Evolutionary conservation across 2,888 invertebrate genomes (phyloP).

Genomic region (Anoncus sp.): DNA sequence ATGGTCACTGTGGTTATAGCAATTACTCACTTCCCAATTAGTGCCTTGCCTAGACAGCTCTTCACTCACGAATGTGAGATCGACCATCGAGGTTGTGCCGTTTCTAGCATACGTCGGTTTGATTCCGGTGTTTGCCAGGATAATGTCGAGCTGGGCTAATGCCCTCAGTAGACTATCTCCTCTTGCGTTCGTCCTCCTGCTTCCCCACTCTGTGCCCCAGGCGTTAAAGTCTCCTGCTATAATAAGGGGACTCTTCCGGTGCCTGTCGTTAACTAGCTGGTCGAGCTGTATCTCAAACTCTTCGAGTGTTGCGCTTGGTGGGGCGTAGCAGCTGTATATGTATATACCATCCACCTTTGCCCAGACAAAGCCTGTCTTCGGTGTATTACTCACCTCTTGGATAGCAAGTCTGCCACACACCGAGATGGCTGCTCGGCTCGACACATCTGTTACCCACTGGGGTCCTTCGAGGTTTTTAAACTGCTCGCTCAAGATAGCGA

Average conservation of each 20-base stretch:
- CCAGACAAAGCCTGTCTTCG: slow-evolving; percentile 59
- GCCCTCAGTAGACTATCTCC: slow-evolving; percentile 54
- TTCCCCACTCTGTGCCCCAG: slow-evolving; percentile 63
- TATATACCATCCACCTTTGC: slow-evolving; percentile 48
- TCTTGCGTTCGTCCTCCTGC: slow-evolving; percentile 53
- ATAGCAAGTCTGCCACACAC: slow-evolving; percentile 41
- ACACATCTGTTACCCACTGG: slow-evolving; percentile 57
- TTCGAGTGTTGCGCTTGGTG: slow-evolving; percentile 48
- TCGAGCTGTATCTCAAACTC: slow-evolving; percentile 50
- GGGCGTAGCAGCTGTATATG: slow-evolving; percentile 63
- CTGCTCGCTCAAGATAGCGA: slow-evolving; percentile 13
- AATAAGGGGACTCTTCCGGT: slow-evolving; percentile 40
- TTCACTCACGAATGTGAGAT: slow-evolving; percentile 68
- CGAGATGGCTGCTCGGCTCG: slow-evolving; percentile 64
- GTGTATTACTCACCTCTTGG: slow-evolving; percentile 43
- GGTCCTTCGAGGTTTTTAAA: slow-evolving; percentile 35
- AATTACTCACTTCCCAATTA: slow-evolving; percentile 53
- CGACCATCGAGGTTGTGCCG: slow-evolving; percentile 64
- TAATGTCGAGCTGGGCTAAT: slow-evolving; percentile 53
- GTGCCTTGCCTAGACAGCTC: slow-evolving; percentile 25
- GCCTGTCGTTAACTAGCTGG: slow-evolving; percentile 58
- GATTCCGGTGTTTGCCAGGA: slow-evolving; percentile 56
- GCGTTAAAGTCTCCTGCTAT: slow-evolving; percentile 65
- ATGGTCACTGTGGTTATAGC: slow-evolving; percentile 50
- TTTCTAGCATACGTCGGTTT: slow-evolving; percentile 60